Evolutionary conservation across 1,140 invertebrate genomes (phyloP).

Genomic region (Cecropterus lyciades): DNA sequence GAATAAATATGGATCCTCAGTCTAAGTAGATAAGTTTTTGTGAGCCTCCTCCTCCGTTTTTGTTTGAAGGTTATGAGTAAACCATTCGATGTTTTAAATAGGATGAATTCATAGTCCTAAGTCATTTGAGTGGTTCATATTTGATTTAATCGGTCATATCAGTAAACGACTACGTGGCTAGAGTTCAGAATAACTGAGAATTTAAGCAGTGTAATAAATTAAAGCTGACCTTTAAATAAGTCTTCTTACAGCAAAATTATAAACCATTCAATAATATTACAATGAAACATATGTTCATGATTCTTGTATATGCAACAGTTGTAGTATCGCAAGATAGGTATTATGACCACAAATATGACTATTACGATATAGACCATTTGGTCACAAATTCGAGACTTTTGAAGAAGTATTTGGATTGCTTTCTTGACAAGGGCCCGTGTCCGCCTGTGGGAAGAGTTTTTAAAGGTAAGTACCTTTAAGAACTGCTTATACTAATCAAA

Average conservation of each 20-base stretch:
- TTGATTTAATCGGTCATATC: slow-evolving; percentile 27
- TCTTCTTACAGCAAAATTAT: no score
- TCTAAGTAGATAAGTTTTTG: slow-evolving; percentile 39
- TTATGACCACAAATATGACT: slow-evolving; percentile 80
- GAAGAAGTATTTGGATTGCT: slow-evolving; percentile 87
- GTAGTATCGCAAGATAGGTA: slow-evolving; percentile 41
- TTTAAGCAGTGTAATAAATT: no score
- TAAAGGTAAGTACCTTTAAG: slow-evolving; percentile 86
- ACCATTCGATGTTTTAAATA: slow-evolving; percentile 44
- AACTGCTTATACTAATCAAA: no score
- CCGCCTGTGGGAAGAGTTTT: slow-evolving; percentile 88
- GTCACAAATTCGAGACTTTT: slow-evolving; percentile 87
- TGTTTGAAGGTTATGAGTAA: slow-evolving; percentile 45
- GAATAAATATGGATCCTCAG: slow-evolving; percentile 14
- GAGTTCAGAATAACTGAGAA: slow-evolving; percentile 20
- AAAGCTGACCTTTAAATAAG: no score
- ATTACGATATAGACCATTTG: slow-evolving; percentile 87
- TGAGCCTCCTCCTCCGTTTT: slow-evolving; percentile 40
- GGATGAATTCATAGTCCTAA: slow-evolving; percentile 34
- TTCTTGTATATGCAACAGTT: slow-evolving; percentile 32
- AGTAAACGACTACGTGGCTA: background rate
- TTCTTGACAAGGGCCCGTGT: slow-evolving; percentile 87
- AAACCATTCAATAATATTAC: background rate
- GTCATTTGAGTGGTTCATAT: slow-evolving; percentile 39
- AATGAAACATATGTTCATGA: slow-evolving; percentile 30